These are phyloP conservation scores for Conops quadrifasciatus DNA, from an alignment of 2,888 invertebrate genomes.

Conservation along the genomic window DNA sequence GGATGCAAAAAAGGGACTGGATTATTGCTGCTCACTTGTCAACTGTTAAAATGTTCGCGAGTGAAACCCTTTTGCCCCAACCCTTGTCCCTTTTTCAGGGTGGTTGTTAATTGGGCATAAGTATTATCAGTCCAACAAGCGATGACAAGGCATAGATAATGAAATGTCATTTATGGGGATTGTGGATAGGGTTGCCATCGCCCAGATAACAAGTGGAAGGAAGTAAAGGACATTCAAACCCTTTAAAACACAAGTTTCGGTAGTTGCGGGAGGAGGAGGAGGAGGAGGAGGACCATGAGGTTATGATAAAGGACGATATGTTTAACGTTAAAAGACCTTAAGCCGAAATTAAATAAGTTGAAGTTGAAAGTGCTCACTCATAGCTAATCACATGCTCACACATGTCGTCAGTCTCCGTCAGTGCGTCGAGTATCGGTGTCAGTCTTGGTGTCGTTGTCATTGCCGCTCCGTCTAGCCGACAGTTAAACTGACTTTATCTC, in stretches of 20 bases:
- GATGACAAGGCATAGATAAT: slow-evolving; percentile 31
- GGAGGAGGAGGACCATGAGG: neutral
- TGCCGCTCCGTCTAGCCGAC: slow-evolving; percentile 15
- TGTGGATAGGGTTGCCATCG: slow-evolving; percentile 16
- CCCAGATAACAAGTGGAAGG: neutral
- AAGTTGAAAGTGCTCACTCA: slow-evolving; percentile 22
- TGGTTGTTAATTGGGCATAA: slow-evolving; percentile 31
- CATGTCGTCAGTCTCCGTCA: slow-evolving; percentile 10
- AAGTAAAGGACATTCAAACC: neutral
- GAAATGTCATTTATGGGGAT: slow-evolving; percentile 24
- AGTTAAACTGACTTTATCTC: slow-evolving; percentile 30
- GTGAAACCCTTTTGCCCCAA: slow-evolving; percentile 7
- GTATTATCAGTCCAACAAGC: slow-evolving; percentile 26
- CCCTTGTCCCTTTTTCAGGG: neutral
- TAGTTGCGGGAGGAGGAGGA: neutral
- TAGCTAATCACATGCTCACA: neutral
- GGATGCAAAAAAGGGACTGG: neutral
- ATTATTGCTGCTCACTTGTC: slow-evolving; percentile 10
- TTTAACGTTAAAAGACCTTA: slow-evolving; percentile 26
- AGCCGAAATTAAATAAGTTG: slow-evolving; percentile 33
- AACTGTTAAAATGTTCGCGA: neutral
- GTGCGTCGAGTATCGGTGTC: too few relatives aligned
- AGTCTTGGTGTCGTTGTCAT: too few relatives aligned
- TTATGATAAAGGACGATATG: neutral
- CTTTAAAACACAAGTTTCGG: neutral